phyloP scores from a whole-genome alignment of 1,140 invertebrate species.

The Frieseomelitta varia region DNA sequence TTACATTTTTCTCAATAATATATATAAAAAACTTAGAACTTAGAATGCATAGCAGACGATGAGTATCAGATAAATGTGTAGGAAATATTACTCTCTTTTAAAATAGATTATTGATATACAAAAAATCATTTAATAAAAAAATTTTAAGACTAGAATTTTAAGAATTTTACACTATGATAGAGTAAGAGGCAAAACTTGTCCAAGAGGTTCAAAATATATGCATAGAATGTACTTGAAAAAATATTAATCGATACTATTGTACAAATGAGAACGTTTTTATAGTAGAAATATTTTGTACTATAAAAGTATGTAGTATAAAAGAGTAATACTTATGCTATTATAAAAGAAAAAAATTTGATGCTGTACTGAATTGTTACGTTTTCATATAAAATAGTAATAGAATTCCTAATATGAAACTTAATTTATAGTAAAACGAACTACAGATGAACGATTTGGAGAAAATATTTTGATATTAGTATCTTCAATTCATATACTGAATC shows the following conservation, averaged over 20 bases:
- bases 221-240: neutral
- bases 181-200: neutral
- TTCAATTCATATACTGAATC: neutral
- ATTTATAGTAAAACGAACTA: neutral
- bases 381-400: neutral
- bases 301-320: neutral
- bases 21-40: neutral
- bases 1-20: neutral
- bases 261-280: neutral
- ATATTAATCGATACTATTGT: neutral
- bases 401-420: neutral
- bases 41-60: neutral
- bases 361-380: too few species aligned
- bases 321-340: neutral
- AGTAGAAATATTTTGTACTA: too few species aligned
- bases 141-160: too few species aligned
- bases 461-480: neutral
- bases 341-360: neutral
- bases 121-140: neutral
- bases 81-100: neutral
- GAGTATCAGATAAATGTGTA: neutral
- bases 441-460: neutral
- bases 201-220: neutral
- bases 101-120: neutral
- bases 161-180: neutral